Evolutionary conservation across 1,140 invertebrate genomes (phyloP), one percentile per base, ranked within the genome.

Genomic region (Nautilus pompilius): DNA sequence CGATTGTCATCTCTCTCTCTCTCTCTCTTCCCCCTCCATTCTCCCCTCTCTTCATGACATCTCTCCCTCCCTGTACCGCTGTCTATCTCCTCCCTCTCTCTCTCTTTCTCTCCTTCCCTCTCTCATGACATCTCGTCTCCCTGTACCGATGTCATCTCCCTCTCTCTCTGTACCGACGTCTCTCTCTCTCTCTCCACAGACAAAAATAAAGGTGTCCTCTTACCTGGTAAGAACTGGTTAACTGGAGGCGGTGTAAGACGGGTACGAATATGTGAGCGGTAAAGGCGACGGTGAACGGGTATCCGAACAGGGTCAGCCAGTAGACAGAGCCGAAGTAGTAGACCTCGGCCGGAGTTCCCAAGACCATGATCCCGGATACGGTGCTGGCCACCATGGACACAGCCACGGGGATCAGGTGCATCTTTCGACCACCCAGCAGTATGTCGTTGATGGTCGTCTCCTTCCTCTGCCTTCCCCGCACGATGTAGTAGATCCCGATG

Each of bases 331-430:
- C 74, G 64, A 73, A 70, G 17, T 70, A 66, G 58, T 93, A 95
- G 63, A 93, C 90, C 83, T 95, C 93, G 0, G 91, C 88, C 2
- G 93, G 92, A 6, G 90, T 91, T 24, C 93, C 93, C 8, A 96
- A 83, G 62, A 96, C 88, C 5, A 92, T 92, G 29, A 95, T 90
- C 41, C 92, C 92, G 0, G 92, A 95, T 74, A 95, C 89, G 77
- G 94, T 93, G 82, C 90, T 93, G 80, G 80, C 74, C 48, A 80
- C 69, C 49, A 80, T 57, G 34, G 77, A 80, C 49, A 81, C 56
- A 0, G 72, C 68, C 24, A 79, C 77, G 2, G 79, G 79, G 34
- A 79, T 17, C 6, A 78, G 29, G 0, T 69, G 61, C 89, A 93
- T 91, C 33, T 89, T 90, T 67, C 87, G 85, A 71, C 91, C 89